Conservation (phyloP, 2,113 vertebrate genomes). For the Lagopus leucura region DNA sequence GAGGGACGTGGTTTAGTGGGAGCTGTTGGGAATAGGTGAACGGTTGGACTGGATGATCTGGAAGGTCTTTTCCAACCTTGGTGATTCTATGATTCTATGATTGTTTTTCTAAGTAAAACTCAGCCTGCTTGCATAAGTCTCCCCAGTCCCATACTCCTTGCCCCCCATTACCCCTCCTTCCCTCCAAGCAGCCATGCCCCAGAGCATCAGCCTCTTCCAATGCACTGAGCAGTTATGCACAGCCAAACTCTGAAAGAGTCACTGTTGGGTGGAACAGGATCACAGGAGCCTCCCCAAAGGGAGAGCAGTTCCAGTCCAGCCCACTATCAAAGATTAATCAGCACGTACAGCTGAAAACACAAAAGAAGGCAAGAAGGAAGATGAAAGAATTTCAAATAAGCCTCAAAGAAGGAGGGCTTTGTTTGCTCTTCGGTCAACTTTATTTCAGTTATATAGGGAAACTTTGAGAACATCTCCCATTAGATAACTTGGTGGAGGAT, state of each 20-base stretch:
- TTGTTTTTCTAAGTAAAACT: constrained; percentile 9
- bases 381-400: not conserved
- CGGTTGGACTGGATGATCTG: too few species aligned
- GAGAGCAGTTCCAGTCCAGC: not conserved
- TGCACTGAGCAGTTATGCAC: accelerated
- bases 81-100: too few species aligned
- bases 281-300: not conserved
- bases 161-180: not conserved
- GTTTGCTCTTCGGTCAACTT: not conserved
- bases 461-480: not conserved
- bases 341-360: not conserved
- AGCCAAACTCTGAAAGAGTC: not conserved
- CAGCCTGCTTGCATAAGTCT: not conserved
- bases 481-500: not conserved
- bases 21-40: too few species aligned
- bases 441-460: not conserved
- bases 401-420: not conserved
- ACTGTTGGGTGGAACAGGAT: not conserved
- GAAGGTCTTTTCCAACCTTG: too few species aligned
- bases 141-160: not conserved
- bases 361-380: constrained; percentile 8
- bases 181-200: not conserved
- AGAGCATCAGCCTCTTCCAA: not conserved
- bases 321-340: not conserved
- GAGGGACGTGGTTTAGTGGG: too few species aligned